Evolutionary conservation across 2,113 vertebrate species (phyloP).

Genomic region (Garra rufa): DNA sequence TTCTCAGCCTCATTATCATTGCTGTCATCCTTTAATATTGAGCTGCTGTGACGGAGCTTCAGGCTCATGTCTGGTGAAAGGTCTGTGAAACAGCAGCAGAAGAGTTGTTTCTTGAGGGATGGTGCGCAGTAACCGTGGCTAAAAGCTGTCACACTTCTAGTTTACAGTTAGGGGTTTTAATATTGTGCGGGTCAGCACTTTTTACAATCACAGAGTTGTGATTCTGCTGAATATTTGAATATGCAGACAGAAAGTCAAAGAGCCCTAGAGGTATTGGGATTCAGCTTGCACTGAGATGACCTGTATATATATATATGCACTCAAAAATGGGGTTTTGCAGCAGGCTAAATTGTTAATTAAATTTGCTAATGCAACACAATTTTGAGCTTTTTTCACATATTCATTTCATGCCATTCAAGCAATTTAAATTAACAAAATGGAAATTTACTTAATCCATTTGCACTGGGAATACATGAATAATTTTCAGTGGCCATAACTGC

Average conservation of each 20-base stretch:
- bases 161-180: constrained; percentile 3
- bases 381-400: not conserved
- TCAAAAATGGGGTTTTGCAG: not conserved
- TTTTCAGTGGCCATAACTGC: not conserved
- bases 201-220: not conserved
- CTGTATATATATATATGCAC: not conserved
- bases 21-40: not conserved
- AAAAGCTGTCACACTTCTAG: constrained; percentile 14
- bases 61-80: constrained; percentile 3
- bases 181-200: constrained; percentile 4
- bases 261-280: not conserved
- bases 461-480: constrained; percentile 17
- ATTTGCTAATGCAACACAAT: not conserved
- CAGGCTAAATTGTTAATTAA: constrained; percentile 8
- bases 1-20: not conserved
- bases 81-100: constrained; percentile 16
- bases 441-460: constrained; percentile 8
- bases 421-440: not conserved
- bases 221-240: constrained; percentile 2
- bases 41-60: not conserved
- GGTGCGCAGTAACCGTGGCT: constrained; percentile 11
- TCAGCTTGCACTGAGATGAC: not conserved
- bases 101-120: not conserved
- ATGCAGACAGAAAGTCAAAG: not conserved
- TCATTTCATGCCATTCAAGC: constrained; percentile 1